Percentiles rank a stretch among this genome's conserved stretches.
Evolutionary conservation across 2,888 invertebrate species (phyloP).

Genomic region (Automeris io): DNA sequence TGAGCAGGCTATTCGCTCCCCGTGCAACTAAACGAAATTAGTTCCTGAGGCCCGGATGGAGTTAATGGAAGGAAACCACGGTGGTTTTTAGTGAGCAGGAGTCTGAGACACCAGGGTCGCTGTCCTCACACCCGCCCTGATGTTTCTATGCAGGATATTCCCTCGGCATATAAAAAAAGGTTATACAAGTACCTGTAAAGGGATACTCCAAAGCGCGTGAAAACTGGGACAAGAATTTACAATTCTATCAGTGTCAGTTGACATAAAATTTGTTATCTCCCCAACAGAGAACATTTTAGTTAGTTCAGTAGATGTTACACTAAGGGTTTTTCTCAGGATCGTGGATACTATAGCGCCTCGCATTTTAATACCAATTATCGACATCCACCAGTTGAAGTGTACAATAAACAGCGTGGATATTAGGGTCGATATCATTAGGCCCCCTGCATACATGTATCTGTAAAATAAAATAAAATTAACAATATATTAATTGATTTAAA

Average conservation of each 20-base stretch:
- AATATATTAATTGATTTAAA: too few relatives aligned
- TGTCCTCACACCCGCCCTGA: too few relatives aligned
- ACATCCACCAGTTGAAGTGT: slow-evolving; percentile 94
- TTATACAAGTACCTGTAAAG: slow-evolving; percentile 81
- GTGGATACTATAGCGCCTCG: slow-evolving; percentile 89
- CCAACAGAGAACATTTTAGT: slow-evolving; percentile 80
- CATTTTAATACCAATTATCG: slow-evolving; percentile 90
- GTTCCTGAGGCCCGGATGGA: too few relatives aligned
- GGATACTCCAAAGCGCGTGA: slow-evolving; percentile 97
- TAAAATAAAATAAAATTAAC: slow-evolving; percentile 21
- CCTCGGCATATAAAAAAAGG: background rate
- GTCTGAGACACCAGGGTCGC: too few relatives aligned
- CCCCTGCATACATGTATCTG: slow-evolving; percentile 63
- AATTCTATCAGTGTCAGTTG: slow-evolving; percentile 96
- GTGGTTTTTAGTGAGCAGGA: too few relatives aligned
- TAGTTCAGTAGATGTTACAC: slow-evolving; percentile 64
- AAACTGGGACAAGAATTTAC: slow-evolving; percentile 97
- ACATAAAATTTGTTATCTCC: slow-evolving; percentile 97
- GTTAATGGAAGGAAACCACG: too few relatives aligned
- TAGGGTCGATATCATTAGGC: slow-evolving; percentile 68
- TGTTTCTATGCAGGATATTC: too few relatives aligned
- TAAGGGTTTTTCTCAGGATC: slow-evolving; percentile 75
- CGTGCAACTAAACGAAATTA: too few relatives aligned
- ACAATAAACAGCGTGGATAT: slow-evolving; percentile 83
- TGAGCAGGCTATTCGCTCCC: too few relatives aligned